These are phyloP conservation scores for Gerris buenoi DNA, from an alignment of 1,140 invertebrate genomes.

Conservation along the genomic window DNA sequence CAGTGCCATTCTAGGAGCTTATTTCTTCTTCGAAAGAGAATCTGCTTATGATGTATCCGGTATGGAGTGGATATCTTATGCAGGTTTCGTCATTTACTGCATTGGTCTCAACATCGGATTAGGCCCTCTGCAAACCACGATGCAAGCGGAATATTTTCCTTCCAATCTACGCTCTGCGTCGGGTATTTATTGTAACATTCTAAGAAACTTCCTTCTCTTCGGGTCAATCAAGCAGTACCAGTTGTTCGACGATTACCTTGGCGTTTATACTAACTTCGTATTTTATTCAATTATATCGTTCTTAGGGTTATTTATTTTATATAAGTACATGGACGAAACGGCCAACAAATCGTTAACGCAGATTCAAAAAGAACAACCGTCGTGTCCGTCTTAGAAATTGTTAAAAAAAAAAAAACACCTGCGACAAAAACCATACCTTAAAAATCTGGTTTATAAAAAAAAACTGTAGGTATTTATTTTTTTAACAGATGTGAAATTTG, in stretches of 20 bases:
- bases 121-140: conserved; percentile 31
- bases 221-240: conserved; percentile 31
- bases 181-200: conserved; percentile 29
- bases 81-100: conserved; percentile 29
- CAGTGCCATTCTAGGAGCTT: conserved; percentile 9
- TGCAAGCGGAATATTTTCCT: conserved; percentile 33
- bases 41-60: neutral
- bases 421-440: no score
- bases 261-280: conserved; percentile 39
- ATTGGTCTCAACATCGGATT: conserved; percentile 30
- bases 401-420: no score
- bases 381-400: no score
- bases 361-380: no score
- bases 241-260: conserved; percentile 31
- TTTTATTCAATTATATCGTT: conserved; percentile 37
- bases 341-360: conserved; percentile 59
- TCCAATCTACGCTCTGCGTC: conserved; percentile 33
- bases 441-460: no score
- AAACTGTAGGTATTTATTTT: no score
- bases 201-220: conserved; percentile 28
- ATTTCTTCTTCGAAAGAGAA: conserved; percentile 11
- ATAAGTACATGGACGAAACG: conserved; percentile 58
- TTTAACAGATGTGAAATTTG: no score
- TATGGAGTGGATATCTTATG: conserved; percentile 25
- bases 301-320: conserved; percentile 34